Conservation (phyloP, 1,140 invertebrate species). For the Zaprionus inermis region DNA sequence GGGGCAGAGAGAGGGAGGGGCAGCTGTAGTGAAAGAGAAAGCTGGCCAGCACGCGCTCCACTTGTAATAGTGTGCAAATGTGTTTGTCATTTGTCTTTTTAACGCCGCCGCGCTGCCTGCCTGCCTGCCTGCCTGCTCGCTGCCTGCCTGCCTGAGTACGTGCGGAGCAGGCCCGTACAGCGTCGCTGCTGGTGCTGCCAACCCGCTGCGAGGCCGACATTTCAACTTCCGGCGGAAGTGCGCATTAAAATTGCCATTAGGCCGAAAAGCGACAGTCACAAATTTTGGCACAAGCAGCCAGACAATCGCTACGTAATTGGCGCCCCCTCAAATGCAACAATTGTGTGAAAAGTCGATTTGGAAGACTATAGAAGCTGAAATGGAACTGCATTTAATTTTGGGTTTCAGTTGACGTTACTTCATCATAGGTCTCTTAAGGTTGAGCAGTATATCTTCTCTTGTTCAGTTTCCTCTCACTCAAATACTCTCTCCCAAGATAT, state of each 20-base stretch:
- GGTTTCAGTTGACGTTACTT: not conserved
- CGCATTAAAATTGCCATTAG: constrained; percentile 71
- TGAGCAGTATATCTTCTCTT: no score
- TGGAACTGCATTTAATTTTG: not conserved
- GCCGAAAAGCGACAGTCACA: constrained; percentile 27
- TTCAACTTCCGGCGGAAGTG: constrained; percentile 63
- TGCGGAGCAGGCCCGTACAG: constrained; percentile 8
- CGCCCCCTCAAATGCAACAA: not conserved
- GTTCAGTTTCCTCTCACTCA: no score
- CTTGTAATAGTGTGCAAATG: constrained; percentile 70
- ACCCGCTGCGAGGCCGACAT: constrained; percentile 51
- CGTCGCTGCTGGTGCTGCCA: constrained; percentile 13
- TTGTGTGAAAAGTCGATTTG: not conserved
- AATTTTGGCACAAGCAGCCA: constrained; percentile 49
- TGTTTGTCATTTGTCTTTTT: constrained; percentile 72
- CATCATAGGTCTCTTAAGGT: no score
- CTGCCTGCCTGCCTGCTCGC: not conserved
- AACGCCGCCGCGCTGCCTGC: constrained; percentile 35
- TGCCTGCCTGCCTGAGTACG: constrained; percentile 10
- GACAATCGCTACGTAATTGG: constrained; percentile 42
- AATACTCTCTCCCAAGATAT: no score
- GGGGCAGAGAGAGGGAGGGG: not conserved
- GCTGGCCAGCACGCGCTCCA: constrained; percentile 20
- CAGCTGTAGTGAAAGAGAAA: constrained; percentile 17
- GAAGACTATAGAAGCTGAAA: not conserved